Conservation (phyloP, 2,797 vertebrate species). For the Pseudochirops corinnae region DNA sequence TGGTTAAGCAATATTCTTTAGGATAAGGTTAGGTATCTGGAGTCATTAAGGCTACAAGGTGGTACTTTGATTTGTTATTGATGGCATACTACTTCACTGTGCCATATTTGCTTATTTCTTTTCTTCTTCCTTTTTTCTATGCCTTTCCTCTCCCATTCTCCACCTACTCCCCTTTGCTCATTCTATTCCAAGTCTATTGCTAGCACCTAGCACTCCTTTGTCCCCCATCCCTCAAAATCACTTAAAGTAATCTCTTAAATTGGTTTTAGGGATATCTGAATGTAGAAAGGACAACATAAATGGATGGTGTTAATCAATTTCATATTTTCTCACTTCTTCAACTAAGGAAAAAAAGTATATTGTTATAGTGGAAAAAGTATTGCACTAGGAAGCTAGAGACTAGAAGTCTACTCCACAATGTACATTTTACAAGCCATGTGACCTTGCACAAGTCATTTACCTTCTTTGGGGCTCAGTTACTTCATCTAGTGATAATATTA, state of each 20-base stretch:
- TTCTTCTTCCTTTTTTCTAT: background rate
- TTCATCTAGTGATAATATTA: background rate
- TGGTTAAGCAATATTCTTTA: background rate
- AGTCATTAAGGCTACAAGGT: background rate
- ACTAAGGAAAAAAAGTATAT: background rate
- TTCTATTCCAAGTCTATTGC: background rate
- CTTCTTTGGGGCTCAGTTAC: background rate
- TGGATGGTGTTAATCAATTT: background rate
- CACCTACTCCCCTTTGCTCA: background rate
- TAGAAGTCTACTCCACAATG: background rate
- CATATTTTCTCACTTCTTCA: background rate
- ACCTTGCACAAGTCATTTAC: background rate
- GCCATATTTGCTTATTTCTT: background rate
- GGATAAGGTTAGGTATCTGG: background rate
- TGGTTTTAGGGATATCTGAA: background rate
- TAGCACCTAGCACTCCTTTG: background rate
- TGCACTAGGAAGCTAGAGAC: background rate
- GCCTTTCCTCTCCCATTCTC: background rate
- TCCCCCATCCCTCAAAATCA: background rate
- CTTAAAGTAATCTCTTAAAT: background rate
- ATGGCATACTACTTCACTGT: background rate
- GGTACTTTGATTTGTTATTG: background rate
- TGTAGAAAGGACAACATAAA: background rate
- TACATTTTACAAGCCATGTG: background rate
- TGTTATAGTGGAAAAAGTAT: background rate